Base-by-base conservation (phyloP, 2,113 vertebrate species). In the Geococcyx californianus region DNA sequence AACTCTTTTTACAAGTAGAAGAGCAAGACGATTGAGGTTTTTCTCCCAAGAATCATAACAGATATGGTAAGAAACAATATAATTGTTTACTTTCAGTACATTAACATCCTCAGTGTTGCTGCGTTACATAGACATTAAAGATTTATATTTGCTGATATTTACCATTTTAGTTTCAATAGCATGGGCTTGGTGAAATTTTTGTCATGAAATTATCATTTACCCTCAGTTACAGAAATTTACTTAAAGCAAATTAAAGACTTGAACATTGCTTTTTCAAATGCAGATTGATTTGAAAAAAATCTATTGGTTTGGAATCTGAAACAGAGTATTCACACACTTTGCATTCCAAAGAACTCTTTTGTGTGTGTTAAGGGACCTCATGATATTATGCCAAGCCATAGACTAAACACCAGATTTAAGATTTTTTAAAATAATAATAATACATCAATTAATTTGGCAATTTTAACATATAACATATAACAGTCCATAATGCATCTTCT, bases 381-480 rank as follows among this genome's bases (percentile, higher is more conserved):
- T 79, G 40, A 51, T 92, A 14, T 59, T 47, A 69, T 92, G 38
- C 62, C 93, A 93, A 89, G 60, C 34, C 62, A 67, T 31, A 94
- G 58, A 49, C 54, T 55, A 80, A 85, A 89, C 54, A 93, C 29
- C 6, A 36, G 4, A 84, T 56, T 83, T 69, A 63, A 93, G 62
- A 76, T 51, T 84, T 54, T 47, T 84, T 52, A 3, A 56, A 92
- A 87, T 91, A 83, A 92, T 59, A 85, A 62, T 49, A 84, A 49
- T n/a, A 36, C 56, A 87, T 84, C 25, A 56, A 89, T 82, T 94
- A 72, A 82, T 93, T 89, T 76, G 87, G 49, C 56, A 87, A 75
- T 84, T 91, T 87, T 94, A 92, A 83, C 74, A 70, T 88, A 64
- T 49, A 88, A 93, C n/a, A n/a, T n/a, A n/a, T n/a, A n/a, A 19